Evolutionary conservation across 2,888 invertebrate species (phyloP).

Genomic region (Cybosia mesomella): DNA sequence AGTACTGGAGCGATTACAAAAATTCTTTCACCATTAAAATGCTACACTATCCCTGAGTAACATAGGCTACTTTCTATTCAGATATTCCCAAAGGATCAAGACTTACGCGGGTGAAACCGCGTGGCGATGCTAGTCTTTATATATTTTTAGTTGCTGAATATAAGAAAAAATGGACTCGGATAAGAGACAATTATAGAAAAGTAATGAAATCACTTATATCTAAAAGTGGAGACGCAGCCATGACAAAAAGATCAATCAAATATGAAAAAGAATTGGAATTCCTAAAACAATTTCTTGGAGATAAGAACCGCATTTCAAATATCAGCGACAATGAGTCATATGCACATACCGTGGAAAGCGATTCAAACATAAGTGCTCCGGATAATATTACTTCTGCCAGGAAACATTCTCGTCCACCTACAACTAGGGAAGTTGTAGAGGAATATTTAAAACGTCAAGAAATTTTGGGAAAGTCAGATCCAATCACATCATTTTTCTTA

Average conservation of each 20-base stretch:
- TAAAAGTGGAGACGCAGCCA: constrained; percentile 21
- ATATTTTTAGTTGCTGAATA: constrained; percentile 13
- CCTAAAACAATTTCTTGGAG: constrained; percentile 22
- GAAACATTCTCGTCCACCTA: constrained; percentile 2
- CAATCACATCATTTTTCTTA: constrained; percentile 1
- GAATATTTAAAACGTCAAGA: constrained; percentile 1
- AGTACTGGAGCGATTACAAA: too few species aligned
- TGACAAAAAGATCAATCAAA: constrained; percentile 24
- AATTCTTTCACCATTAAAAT: too few species aligned
- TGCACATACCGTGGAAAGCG: not conserved
- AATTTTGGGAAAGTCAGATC: not conserved
- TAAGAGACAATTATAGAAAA: constrained; percentile 32
- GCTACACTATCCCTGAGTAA: too few species aligned
- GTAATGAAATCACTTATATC: constrained; percentile 24
- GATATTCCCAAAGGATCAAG: too few species aligned
- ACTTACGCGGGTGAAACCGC: too few species aligned
- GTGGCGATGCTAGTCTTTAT: too few species aligned
- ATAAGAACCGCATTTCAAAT: constrained; percentile 5
- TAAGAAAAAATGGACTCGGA: constrained; percentile 24
- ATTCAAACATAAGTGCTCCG: constrained; percentile 1
- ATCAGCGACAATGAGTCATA: not conserved
- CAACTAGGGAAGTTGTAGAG: constrained; percentile 7
- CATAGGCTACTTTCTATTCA: too few species aligned
- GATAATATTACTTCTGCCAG: constrained; percentile 5
- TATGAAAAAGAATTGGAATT: constrained; percentile 27